Base-by-base conservation (phyloP, 1,140 invertebrate genomes). In the Eubasilissa regina region DNA sequence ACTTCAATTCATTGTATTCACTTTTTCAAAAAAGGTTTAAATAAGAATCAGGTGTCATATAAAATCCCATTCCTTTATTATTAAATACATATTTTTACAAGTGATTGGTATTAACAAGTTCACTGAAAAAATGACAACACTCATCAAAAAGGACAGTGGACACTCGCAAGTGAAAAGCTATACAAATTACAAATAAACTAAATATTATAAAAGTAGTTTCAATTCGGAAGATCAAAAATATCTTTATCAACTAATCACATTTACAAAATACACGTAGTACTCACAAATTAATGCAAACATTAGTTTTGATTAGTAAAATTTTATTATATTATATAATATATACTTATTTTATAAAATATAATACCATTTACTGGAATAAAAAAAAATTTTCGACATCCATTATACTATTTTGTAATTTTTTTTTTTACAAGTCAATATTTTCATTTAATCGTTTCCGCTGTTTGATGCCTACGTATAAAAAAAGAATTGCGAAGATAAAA, bases 41-140 rank as follows among this genome's bases (percentile, higher is more conserved):
- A 74, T 74, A 58, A 74, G 56, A 58, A 15, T n/a, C 70, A 44
- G 19, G 35, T 43, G 9, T 58, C 21, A 74, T 74, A 74, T 48
- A 75, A 75, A 75, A 75, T 75, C 74, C 74, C 74, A 47, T 62
- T 75, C 74, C 74, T 75, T 43, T 75, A 62, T 62, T 62, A 62
- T 75, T 43, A 75, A 75, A 62, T 64, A 75, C n/a, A n/a, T 75
- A 53, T 64, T 56, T 56, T 75, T 62, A 62, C 74, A 75, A 74
- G 70, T 74, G 70, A 44, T 56, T 73, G 51, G 43, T 56, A 73
- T 73, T 73, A 73, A 73, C 70, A 73, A 73, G 70, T 73, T 73
- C 48, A 73, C 53, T 35, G 45, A 45, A 8, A 70, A 70, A 73
- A 73, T 55, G 25, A 35, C 48, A 73, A 72, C 44, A 51, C 25